Percentiles rank a stretch among this genome's conserved stretches.
Conservation (phyloP, 2,113 vertebrate genomes). For the Tragelaphus buxtoni region DNA sequence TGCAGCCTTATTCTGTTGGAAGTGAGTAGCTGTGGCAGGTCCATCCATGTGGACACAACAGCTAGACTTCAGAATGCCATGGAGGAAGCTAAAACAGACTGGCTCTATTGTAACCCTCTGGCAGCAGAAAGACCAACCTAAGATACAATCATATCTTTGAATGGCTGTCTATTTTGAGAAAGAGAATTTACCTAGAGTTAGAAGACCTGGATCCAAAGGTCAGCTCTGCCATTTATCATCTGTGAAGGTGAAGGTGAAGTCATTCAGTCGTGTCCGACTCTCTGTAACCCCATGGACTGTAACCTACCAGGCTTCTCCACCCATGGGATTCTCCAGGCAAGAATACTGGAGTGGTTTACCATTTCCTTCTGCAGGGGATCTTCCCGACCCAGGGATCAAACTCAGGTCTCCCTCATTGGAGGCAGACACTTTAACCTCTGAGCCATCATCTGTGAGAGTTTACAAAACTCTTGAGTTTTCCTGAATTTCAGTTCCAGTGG, state of each 20-base stretch:
- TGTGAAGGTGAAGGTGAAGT: background rate
- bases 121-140: background rate
- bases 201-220: background rate
- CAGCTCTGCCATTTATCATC: background rate
- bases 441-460: background rate
- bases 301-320: too few relatives aligned
- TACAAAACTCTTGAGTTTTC: background rate
- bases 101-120: background rate
- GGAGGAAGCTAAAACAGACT: background rate
- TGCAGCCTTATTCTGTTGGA: background rate
- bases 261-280: too few relatives aligned
- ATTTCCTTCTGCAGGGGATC: too few relatives aligned
- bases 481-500: background rate
- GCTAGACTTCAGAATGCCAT: background rate
- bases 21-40: background rate
- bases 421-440: too few relatives aligned
- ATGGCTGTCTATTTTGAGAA: background rate
- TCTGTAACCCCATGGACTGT: too few relatives aligned
- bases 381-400: too few relatives aligned
- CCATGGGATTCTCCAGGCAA: too few relatives aligned
- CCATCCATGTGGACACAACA: background rate
- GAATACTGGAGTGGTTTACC: too few relatives aligned
- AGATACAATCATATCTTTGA: slow-evolving; percentile 18
- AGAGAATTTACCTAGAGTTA: slow-evolving; percentile 7
- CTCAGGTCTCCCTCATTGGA: too few relatives aligned